Evolutionary conservation across 1,140 invertebrate genomes (phyloP).

Genomic region (Araneus ventricosus): DNA sequence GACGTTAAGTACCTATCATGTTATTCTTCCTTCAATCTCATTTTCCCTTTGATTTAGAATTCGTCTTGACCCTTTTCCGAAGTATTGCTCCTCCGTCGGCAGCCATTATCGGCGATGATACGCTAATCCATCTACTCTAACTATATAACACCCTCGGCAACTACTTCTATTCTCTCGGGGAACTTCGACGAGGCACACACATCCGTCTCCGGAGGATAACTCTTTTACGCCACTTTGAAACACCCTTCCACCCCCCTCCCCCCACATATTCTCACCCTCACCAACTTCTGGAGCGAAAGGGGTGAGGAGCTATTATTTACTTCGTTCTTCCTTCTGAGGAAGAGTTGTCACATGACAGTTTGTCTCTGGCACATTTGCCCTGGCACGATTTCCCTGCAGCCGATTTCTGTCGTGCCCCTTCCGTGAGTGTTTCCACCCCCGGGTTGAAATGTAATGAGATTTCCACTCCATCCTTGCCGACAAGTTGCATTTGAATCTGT

Average conservation of each 20-base stretch:
- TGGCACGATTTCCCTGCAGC: not conserved
- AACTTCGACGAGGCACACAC: not conserved
- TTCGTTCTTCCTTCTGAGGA: not conserved
- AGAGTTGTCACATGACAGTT: not conserved
- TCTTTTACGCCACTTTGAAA: constrained; percentile 5
- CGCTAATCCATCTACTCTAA: not conserved
- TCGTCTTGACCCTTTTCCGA: not conserved
- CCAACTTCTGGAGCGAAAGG: not conserved
- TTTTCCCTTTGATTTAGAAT: not conserved
- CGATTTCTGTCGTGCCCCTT: not conserved
- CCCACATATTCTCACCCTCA: not conserved
- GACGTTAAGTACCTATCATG: too few relatives aligned
- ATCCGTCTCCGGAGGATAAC: not conserved
- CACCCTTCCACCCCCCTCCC: not conserved
- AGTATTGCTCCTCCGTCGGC: not conserved
- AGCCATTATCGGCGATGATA: not conserved
- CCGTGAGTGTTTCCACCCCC: not conserved
- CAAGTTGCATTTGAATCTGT: not conserved
- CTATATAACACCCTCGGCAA: not conserved
- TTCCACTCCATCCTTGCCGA: not conserved
- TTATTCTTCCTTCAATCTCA: not conserved
- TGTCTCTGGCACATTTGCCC: not conserved
- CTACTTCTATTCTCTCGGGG: not conserved
- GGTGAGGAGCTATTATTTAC: not conserved
- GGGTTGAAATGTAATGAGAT: not conserved